Percentiles rank a stretch among this genome's conserved stretches.
phyloP scores from a whole-genome alignment of 1,140 invertebrate genomes.

The Scaptodrosophila lebanonensis region DNA sequence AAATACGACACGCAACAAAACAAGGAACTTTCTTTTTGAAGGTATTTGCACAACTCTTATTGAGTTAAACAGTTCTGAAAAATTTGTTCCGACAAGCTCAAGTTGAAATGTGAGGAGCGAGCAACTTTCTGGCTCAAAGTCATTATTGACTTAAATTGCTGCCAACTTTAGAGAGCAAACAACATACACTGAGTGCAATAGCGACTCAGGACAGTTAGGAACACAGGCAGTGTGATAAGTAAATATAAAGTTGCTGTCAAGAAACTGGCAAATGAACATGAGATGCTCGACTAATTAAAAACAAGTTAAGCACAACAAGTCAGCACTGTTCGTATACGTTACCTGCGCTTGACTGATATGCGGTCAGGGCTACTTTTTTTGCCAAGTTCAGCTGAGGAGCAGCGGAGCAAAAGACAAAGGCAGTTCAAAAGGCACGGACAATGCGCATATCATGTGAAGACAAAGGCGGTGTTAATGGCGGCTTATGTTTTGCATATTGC shows the following conservation, averaged over 20 bases:
- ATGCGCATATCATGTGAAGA: conserved; percentile 8
- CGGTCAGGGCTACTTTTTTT: too few relatives aligned
- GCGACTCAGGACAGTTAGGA: too few relatives aligned
- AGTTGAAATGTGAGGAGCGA: conserved; percentile 43
- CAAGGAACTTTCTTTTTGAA: conserved; percentile 59
- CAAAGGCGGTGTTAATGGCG: too few relatives aligned
- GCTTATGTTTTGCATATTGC: conserved; percentile 5
- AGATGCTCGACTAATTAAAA: conserved; percentile 60
- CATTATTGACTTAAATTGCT: conserved; percentile 38
- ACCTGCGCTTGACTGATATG: conserved; percentile 4
- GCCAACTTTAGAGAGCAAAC: conserved; percentile 31
- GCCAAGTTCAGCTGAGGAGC: conserved; percentile 13
- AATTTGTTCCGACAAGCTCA: conserved; percentile 19
- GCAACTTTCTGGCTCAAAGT: conserved; percentile 35
- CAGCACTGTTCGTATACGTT: conserved; percentile 11
- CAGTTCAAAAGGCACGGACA: conserved; percentile 25
- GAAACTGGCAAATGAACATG: too few relatives aligned
- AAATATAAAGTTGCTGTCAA: not conserved
- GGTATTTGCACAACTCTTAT: conserved; percentile 68
- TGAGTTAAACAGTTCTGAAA: conserved; percentile 64
- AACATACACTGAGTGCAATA: too few relatives aligned
- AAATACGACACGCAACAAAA: conserved; percentile 13
- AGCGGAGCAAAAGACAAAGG: not conserved
- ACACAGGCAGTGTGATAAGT: conserved; percentile 31
- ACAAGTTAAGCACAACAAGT: conserved; percentile 38